Evolutionary conservation across 2,888 invertebrate species (phyloP), one percentile per base, ranked within the genome.

Genomic region (Halocaridina rubra): DNA sequence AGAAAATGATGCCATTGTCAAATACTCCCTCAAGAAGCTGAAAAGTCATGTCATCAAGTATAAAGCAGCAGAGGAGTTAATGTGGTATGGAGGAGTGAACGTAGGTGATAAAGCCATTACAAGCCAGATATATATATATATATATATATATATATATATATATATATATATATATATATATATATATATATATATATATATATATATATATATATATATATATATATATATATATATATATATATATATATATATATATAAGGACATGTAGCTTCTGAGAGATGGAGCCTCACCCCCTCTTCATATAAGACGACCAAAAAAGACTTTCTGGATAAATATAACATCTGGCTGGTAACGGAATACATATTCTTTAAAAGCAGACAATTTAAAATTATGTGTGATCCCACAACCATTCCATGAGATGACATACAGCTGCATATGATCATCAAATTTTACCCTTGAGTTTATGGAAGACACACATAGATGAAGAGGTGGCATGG

Each of bases 341-440:
- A 76, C 59, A 30, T 24, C 24, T 2, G 59, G 76, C 7, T 27
- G 57, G 33, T 57, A 33, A 16, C 29, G 16, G 30, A 59, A 27
- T 10, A 59, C 59, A 24, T 59, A 76, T 2, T 19, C 76, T 22
- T 46, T 76, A 24, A 76, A 59, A 13, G 30, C 57, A 59, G 59
- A 30, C 29, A 76, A 30, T 57, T 22, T 76, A 2, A 16, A 13
- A 10, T 13, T 8, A 19, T 22, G 7, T 22, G 24, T 76, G 57
- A 76, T 39, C 4, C 76, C 59, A 19, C 76, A 76, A 8, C 30
- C 76, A 76, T 76, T 76, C 57, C 59, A 76, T 7, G 76, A 76
- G 29, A 76, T 22, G 0, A 76, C 29, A 59, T 59, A 59, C 22
- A 59, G 59, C 76, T 33, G n/a, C 13, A 29, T 39, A 2, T 10